Evolutionary conservation across 2,113 vertebrate species (phyloP).

Genomic region (Thalassarche chlororhynchos): DNA sequence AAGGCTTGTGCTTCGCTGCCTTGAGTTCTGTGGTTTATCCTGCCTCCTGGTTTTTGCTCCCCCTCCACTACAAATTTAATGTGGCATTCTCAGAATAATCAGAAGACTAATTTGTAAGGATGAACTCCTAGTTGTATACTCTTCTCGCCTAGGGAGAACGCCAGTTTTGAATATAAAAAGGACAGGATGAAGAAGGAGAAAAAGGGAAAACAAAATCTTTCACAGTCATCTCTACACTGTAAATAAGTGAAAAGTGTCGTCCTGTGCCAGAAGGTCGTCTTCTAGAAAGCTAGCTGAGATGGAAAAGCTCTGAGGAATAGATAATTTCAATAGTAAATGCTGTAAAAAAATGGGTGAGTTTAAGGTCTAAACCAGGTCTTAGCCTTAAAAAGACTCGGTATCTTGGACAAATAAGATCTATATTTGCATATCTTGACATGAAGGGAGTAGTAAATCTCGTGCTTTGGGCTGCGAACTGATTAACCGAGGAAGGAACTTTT

Average conservation of each 20-base stretch:
- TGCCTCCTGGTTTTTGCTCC: neutral
- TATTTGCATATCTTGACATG: neutral
- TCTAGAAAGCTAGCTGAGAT: neutral
- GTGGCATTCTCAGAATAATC: neutral
- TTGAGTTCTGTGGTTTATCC: neutral
- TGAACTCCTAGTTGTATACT: neutral
- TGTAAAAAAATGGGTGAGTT: neutral
- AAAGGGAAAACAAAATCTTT: neutral
- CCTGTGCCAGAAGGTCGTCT: neutral
- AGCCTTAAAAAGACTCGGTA: neutral
- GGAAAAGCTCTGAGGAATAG: neutral
- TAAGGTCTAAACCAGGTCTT: neutral
- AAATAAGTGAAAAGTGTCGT: neutral
- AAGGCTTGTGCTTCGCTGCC: neutral
- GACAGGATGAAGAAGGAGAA: neutral
- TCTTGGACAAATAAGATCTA: neutral
- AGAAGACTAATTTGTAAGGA: neutral
- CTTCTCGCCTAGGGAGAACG: neutral
- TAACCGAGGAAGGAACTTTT: neutral
- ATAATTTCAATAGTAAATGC: neutral
- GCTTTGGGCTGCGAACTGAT: neutral
- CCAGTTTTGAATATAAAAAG: neutral
- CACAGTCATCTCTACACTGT: accelerated
- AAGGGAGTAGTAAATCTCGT: neutral
- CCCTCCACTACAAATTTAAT: neutral